Evolutionary conservation across 1,140 invertebrate species (phyloP), one percentile per base, ranked within the genome.

Genomic region (Halictus rubicundus): DNA sequence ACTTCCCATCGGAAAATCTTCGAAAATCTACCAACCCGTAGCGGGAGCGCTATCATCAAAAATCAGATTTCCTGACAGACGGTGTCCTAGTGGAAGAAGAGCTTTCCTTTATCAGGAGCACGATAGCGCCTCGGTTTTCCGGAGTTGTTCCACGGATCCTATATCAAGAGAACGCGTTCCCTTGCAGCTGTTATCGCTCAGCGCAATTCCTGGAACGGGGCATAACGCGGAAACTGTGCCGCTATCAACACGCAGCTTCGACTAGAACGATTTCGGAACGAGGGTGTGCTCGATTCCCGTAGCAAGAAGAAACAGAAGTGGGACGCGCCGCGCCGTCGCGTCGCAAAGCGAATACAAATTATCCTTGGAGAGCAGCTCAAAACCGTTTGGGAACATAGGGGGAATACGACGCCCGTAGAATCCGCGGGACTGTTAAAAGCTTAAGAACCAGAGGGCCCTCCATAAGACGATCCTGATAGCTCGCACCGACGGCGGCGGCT

Each of bases 391-490:
- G 32, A 64, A 39, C 23, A 2, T 16, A 23, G n/a, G 4, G 10
- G 21, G 12, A 32, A 32, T 63, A 63, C 25, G 70, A 42, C 39
- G 59, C 57, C 21, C 64, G 64, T 4, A 25, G 52, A 16, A 68
- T 23, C 14, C 39, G 25, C 16, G 9, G 25, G 39, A 16, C 64
- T 49, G 64, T 46, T 49, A n/a, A 42, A 52, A 77, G 75, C 57
- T 70, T 77, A 63, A 70, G 57, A 70, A 70, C 21, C 65, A 16
- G 4, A 8, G n/a, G 25, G 42, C 10, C 5, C 42, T 23, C 75
- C 66, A 49, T 59, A 70, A 77, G 75, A 61, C 27, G 75, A 61
- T 61, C 21, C 66, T 63, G 75, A 77, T 77, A 77, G 39, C 75
- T 49, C 16, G 16, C 14, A 3, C 16, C 49, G 16, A 21, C 49